Conservation (phyloP, 2,113 vertebrate species). For the Cavia aperea region DNA sequence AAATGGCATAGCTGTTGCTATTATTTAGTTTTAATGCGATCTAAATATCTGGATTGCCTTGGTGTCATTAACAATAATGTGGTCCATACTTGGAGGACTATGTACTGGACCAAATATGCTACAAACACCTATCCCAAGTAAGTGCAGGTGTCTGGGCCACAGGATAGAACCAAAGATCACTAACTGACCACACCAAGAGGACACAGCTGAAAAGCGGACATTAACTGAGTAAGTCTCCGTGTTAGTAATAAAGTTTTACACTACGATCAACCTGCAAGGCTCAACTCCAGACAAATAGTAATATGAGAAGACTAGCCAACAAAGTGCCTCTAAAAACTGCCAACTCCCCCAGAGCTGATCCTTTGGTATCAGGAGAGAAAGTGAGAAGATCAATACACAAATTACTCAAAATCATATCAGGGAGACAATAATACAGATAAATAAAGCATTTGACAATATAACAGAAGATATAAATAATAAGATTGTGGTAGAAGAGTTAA, state of each 20-base stretch:
- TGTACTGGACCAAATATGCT: not conserved
- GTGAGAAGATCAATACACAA: not conserved
- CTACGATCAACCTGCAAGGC: not conserved
- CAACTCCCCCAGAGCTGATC: not conserved
- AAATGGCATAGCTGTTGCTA: not conserved
- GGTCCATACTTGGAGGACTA: not conserved
- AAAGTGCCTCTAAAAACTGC: not conserved
- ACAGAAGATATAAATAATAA: not conserved
- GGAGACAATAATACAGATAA: not conserved
- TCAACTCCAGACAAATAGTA: not conserved
- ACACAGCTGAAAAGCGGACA: not conserved
- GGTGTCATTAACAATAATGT: not conserved
- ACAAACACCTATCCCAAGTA: not conserved
- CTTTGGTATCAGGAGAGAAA: not conserved
- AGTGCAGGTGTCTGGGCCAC: not conserved
- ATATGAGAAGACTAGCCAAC: not conserved
- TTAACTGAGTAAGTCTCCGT: not conserved
- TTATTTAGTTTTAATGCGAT: not conserved
- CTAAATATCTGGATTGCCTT: not conserved
- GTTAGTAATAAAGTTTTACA: not conserved
- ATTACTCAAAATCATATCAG: not conserved
- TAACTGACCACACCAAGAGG: not conserved
- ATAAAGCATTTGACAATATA: not conserved
- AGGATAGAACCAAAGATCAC: not conserved
- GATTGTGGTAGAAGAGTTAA: not conserved